These are phyloP conservation scores for Anomalospiza imberbis DNA, from an alignment of 2,797 vertebrate genomes.

Conservation along the genomic window DNA sequence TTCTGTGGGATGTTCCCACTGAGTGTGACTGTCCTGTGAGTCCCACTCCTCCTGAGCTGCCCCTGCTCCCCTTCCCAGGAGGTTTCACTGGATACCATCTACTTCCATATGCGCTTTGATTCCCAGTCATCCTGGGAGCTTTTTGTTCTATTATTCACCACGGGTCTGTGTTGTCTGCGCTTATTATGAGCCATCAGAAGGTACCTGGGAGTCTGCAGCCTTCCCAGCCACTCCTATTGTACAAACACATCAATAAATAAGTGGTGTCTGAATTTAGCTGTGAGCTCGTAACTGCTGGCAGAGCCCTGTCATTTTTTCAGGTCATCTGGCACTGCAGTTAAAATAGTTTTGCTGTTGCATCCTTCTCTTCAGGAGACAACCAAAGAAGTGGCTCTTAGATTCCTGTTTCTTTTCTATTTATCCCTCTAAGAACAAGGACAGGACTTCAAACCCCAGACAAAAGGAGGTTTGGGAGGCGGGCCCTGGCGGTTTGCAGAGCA, in stretches of 20 bases:
- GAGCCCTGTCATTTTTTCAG: slow-evolving; percentile 48
- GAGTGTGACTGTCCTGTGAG: not conserved
- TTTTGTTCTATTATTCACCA: slow-evolving; percentile 75
- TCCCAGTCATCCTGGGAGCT: not conserved
- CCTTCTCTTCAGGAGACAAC: slow-evolving; percentile 40
- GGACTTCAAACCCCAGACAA: not conserved
- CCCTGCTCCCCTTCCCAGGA: not conserved
- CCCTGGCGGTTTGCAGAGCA: not conserved
- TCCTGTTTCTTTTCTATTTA: not conserved
- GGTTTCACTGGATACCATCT: not conserved
- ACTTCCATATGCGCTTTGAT: slow-evolving; percentile 56
- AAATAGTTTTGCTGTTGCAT: slow-evolving; percentile 14
- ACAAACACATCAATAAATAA: slow-evolving; percentile 67
- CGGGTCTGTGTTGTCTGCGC: slow-evolving; percentile 38
- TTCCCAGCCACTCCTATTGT: slow-evolving; percentile 50
- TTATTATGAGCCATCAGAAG: slow-evolving; percentile 58
- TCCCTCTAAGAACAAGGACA: not conserved
- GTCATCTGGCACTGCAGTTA: slow-evolving; percentile 10
- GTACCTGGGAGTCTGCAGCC: slow-evolving; percentile 31
- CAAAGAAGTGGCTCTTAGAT: not conserved
- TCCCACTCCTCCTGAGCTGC: not conserved
- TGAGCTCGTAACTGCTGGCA: not conserved
- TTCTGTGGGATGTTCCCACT: not conserved
- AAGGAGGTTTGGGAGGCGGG: not conserved
- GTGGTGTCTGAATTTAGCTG: slow-evolving; percentile 28